Conservation (phyloP, 2,113 vertebrate species). For the Austrofundulus limnaeus region DNA sequence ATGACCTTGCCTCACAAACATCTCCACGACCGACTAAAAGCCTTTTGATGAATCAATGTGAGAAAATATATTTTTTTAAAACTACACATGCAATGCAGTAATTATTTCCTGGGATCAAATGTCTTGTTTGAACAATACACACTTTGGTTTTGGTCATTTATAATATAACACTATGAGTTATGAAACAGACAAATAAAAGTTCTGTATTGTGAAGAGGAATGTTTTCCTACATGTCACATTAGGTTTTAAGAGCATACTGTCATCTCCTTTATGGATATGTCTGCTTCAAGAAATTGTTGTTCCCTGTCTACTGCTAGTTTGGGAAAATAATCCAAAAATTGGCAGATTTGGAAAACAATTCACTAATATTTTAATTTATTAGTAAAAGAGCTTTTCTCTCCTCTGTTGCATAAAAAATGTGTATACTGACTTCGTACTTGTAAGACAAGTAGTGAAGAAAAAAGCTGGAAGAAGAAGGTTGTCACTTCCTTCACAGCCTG, state of each 20-base stretch:
- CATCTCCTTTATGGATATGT: conserved; percentile 26
- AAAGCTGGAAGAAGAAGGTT: neutral
- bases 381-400: conserved; percentile 8
- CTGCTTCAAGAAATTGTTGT: conserved; percentile 52
- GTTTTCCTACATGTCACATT: conserved; percentile 4
- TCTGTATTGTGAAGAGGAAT: neutral
- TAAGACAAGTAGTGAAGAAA: conserved; percentile 22
- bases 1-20: conserved; percentile 36
- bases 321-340: conserved; percentile 32
- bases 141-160: neutral
- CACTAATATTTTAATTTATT: conserved; percentile 14
- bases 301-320: conserved; percentile 50
- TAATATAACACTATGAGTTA: conserved; percentile 7
- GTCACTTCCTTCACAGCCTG: conserved; percentile 3
- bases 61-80: neutral
- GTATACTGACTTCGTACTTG: conserved; percentile 1
- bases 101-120: neutral
- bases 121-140: neutral
- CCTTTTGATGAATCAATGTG: conserved; percentile 4
- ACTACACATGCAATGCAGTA: too few species aligned
- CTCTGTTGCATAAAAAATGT: neutral
- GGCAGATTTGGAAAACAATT: conserved; percentile 14
- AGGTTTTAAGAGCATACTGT: conserved; percentile 30
- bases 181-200: conserved; percentile 1
- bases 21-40: neutral